A percentile compares a stretch with the other conserved stretches of the same genome.
Evolutionary conservation across 2,888 invertebrate species (phyloP).

Genomic region (Scaptomyza parva): DNA sequence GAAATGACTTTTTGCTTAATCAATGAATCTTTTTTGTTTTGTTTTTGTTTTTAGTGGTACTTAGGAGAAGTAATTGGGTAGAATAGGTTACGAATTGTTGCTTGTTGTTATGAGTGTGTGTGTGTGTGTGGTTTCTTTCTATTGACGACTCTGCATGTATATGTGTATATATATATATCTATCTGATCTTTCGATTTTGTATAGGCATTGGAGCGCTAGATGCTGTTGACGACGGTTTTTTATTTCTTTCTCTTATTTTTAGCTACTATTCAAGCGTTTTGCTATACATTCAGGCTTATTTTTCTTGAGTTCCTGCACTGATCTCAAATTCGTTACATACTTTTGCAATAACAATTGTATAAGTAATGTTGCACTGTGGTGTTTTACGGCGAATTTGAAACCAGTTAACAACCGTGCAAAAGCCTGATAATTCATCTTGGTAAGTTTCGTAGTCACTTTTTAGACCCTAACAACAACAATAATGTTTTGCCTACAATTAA

Average conservation of each 20-base stretch:
- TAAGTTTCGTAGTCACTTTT: constrained; percentile 58
- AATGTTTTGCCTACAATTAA: constrained; percentile 81
- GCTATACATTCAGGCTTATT: constrained; percentile 41
- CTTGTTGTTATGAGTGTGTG: constrained; percentile 47
- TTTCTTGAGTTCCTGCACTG: constrained; percentile 7
- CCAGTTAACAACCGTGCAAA: constrained; percentile 1
- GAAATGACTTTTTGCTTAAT: constrained; percentile 76
- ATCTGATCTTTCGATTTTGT: constrained; percentile 31
- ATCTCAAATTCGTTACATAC: constrained; percentile 18
- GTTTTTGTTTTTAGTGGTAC: constrained; percentile 19
- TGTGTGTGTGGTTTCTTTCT: constrained; percentile 29
- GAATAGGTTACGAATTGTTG: constrained; percentile 24
- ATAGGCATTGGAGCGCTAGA: constrained; percentile 46
- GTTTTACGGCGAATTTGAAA: constrained; percentile 16
- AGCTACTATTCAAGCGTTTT: constrained; percentile 72
- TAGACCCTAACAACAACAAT: constrained; percentile 77
- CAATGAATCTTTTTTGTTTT: constrained; percentile 26
- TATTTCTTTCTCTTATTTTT: constrained; percentile 32
- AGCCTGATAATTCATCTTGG: constrained; percentile 56
- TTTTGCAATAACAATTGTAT: constrained; percentile 6
- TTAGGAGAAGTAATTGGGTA: constrained; percentile 30
- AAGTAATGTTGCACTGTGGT: background rate
- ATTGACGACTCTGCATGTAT: constrained; percentile 45
- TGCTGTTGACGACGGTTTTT: constrained; percentile 46
- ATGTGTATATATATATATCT: constrained; percentile 10